Conservation (phyloP, 2,888 invertebrate genomes). For the Patella pellucida region DNA sequence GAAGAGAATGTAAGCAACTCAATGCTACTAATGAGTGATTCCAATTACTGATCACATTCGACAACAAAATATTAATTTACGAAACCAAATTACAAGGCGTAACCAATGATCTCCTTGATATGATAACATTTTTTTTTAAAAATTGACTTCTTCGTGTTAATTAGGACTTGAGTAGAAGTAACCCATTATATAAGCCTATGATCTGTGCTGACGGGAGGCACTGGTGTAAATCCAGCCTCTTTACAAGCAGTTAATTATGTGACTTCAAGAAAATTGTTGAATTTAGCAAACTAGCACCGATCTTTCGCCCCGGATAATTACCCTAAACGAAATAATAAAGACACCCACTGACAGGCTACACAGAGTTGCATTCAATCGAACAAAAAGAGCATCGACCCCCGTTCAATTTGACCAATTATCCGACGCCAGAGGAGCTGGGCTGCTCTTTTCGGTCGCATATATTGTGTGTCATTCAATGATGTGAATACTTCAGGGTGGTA, state of each 20-base stretch:
- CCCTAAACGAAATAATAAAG: slow-evolving; percentile 16
- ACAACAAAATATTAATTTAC: no score
- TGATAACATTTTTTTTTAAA: no score
- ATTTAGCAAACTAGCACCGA: slow-evolving; percentile 13
- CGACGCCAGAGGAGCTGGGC: slow-evolving; percentile 19
- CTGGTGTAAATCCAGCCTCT: no score
- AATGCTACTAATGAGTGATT: no score
- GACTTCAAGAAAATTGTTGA: neutral
- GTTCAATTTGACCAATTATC: slow-evolving; percentile 23
- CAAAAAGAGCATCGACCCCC: slow-evolving; percentile 16
- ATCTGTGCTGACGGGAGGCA: no score
- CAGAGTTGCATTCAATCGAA: slow-evolving; percentile 19
- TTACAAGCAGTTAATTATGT: neutral
- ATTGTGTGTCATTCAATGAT: neutral
- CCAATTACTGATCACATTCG: no score
- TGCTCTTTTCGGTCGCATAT: slow-evolving; percentile 16
- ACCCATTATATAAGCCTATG: no score
- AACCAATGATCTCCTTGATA: no score
- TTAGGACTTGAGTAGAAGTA: no score
- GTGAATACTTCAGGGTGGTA: neutral
- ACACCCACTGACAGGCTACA: neutral
- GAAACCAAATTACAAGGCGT: no score
- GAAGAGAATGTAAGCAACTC: no score
- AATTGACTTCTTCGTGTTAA: no score
- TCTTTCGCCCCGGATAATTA: slow-evolving; percentile 14